phyloP scores from a whole-genome alignment of 2,797 vertebrate species.

The Sphenopsis melanotis region DNA sequence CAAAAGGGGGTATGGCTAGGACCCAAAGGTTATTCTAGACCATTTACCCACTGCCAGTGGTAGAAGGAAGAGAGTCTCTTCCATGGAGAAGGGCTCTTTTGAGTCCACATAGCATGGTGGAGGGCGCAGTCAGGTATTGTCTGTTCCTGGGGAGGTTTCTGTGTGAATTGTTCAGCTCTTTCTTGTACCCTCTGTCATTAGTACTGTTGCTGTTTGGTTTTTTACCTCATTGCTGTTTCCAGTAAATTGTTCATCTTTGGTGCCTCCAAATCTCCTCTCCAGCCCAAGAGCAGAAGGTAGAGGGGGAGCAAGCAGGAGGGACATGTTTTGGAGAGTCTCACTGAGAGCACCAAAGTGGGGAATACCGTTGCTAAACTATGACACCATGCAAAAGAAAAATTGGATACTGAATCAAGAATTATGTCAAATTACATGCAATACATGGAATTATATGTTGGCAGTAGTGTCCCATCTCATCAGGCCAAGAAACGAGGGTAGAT shows the following conservation, averaged over 20 bases:
- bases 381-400: not conserved
- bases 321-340: not conserved
- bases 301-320: accelerated
- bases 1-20: not conserved
- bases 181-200: not conserved
- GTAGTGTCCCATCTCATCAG: not conserved
- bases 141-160: accelerated
- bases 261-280: not conserved
- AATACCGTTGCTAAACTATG: not conserved
- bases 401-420: not conserved
- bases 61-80: not conserved
- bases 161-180: not conserved
- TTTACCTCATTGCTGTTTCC: not conserved
- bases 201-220: not conserved
- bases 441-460: not conserved
- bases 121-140: accelerated
- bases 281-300: not conserved
- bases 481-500: not conserved
- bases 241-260: not conserved
- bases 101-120: accelerated
- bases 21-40: not conserved
- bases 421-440: not conserved
- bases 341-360: not conserved
- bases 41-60: not conserved
- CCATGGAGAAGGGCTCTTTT: not conserved